Conservation (phyloP, 2,113 vertebrate species). For the Brachyistius frenatus region DNA sequence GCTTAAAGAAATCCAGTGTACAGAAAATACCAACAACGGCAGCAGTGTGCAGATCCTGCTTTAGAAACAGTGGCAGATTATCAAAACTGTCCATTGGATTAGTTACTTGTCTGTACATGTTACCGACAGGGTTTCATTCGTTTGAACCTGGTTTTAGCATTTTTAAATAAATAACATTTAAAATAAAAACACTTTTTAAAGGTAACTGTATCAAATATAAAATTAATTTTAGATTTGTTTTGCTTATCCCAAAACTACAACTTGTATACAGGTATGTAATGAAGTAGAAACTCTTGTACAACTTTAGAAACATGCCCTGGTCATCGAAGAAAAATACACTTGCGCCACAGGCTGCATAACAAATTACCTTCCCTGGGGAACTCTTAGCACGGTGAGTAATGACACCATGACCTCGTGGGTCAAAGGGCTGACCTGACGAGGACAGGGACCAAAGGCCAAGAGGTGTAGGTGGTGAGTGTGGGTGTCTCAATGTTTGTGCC, state of each 20-base stretch:
- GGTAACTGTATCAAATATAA: not conserved
- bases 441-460: constrained; percentile 59
- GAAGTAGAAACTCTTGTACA: not conserved
- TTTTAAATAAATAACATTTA: not conserved
- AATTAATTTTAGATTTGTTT: not conserved
- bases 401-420: constrained; percentile 58
- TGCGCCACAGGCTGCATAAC: constrained; percentile 39
- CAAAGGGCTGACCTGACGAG: constrained; percentile 69
- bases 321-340: constrained; percentile 1
- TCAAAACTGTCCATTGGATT: constrained; percentile 15
- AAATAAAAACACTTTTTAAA: not conserved
- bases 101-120: constrained; percentile 10
- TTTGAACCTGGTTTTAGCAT: not conserved
- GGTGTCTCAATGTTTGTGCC: constrained; percentile 52
- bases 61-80: not conserved
- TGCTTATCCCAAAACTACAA: no score
- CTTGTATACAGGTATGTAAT: not conserved
- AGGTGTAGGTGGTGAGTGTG: constrained; percentile 59
- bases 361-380: constrained; percentile 49
- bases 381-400: constrained; percentile 76
- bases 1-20: not conserved
- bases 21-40: not conserved
- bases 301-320: constrained; percentile 1
- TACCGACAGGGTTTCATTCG: not conserved
- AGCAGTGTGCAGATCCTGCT: constrained; percentile 25